These are phyloP conservation scores for Atta colombica DNA, from an alignment of 1,140 invertebrate genomes.

Conservation along the genomic window DNA sequence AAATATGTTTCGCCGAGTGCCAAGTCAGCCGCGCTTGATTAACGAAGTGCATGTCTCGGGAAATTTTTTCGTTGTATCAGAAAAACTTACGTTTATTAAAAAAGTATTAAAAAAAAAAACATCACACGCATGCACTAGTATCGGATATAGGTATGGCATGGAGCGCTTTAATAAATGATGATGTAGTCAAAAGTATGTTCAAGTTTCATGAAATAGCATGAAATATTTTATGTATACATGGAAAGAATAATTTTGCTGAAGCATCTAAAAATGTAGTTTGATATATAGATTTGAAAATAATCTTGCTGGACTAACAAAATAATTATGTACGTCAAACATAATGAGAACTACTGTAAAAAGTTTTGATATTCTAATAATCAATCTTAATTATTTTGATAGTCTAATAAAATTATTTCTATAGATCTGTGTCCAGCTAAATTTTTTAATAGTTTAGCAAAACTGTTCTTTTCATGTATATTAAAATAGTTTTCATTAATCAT, in stretches of 20 bases:
- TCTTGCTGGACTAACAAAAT: too few relatives aligned
- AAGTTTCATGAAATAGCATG: background rate
- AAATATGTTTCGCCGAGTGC: conserved; percentile 64
- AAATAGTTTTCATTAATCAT: background rate
- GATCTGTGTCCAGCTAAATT: too few relatives aligned
- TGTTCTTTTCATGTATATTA: background rate
- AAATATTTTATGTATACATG: background rate
- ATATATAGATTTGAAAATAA: too few relatives aligned
- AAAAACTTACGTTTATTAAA: conserved; percentile 20
- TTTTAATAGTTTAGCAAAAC: too few relatives aligned
- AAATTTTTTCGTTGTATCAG: conserved; percentile 47
- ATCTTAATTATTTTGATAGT: too few relatives aligned
- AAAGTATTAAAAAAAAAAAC: background rate
- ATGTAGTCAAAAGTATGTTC: background rate
- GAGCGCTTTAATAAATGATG: background rate
- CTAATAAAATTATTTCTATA: too few relatives aligned
- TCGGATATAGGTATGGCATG: background rate
- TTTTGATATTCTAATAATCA: too few relatives aligned
- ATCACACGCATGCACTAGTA: background rate
- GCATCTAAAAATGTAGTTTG: too few relatives aligned
- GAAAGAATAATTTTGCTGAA: too few relatives aligned
- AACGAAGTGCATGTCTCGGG: conserved; percentile 16
- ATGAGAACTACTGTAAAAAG: too few relatives aligned
- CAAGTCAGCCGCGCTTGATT: conserved; percentile 59
- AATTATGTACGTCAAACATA: too few relatives aligned